phyloP scores from a whole-genome alignment of 2,888 invertebrate species.

The Rotaria macrura region DNA sequence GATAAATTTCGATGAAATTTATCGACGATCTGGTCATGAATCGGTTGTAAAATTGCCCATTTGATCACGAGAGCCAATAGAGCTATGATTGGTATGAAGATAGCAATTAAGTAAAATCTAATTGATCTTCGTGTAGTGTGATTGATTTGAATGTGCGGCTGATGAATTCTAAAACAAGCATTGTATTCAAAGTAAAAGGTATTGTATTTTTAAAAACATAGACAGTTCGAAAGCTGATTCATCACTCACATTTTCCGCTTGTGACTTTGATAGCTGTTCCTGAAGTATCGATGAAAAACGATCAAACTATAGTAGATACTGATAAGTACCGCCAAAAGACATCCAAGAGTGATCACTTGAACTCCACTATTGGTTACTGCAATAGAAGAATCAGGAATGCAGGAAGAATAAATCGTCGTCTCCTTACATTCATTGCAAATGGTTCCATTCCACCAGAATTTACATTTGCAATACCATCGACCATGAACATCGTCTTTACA shows the following conservation, averaged over 20 bases:
- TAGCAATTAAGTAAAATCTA: not conserved
- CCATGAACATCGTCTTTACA: too few relatives aligned
- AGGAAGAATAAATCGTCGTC: too few relatives aligned
- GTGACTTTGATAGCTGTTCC: not conserved
- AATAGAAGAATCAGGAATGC: not conserved
- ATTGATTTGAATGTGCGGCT: too few relatives aligned
- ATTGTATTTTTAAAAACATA: too few relatives aligned
- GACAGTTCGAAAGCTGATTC: too few relatives aligned
- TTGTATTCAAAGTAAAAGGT: too few relatives aligned
- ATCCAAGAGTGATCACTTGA: not conserved
- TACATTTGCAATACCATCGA: too few relatives aligned
- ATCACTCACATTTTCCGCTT: not conserved
- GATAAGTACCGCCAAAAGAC: not conserved
- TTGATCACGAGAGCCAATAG: not conserved
- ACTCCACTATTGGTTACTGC: not conserved
- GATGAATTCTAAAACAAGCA: too few relatives aligned
- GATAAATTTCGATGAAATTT: not conserved
- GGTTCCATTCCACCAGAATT: too few relatives aligned
- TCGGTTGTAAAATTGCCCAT: not conserved
- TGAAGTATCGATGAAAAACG: not conserved
- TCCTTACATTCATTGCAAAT: too few relatives aligned
- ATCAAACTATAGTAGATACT: not conserved
- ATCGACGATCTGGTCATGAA: not conserved
- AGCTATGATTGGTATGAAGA: not conserved
- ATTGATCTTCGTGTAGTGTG: too few relatives aligned